phyloP scores from a whole-genome alignment of 2,113 vertebrate species.

The Suncus etruscus region DNA sequence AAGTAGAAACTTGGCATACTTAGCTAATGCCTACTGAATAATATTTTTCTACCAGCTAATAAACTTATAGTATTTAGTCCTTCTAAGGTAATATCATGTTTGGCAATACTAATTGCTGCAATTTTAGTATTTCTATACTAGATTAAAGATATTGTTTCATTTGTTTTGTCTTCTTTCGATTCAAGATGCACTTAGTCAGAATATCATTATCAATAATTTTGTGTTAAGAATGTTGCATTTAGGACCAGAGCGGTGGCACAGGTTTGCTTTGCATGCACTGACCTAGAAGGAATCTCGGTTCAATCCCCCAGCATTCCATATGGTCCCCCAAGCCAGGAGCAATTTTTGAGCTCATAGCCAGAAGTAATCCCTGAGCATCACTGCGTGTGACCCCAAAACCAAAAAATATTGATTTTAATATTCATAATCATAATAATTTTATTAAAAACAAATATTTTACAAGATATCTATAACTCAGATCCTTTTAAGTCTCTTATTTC shows the following conservation, averaged over 20 bases:
- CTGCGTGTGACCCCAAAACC: too few species aligned
- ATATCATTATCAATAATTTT: slow-evolving; percentile 40
- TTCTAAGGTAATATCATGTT: neutral
- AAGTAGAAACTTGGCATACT: neutral
- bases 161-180: slow-evolving; percentile 37
- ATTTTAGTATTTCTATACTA: neutral
- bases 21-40: neutral
- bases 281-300: too few species aligned
- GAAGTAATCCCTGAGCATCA: too few species aligned
- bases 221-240: neutral
- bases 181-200: slow-evolving; percentile 2
- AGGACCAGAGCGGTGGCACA: neutral
- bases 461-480: neutral
- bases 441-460: neutral
- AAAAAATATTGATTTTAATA: neutral
- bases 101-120: neutral
- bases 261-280: too few species aligned
- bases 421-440: neutral
- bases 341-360: too few species aligned
- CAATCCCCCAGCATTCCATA: too few species aligned
- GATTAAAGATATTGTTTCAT: slow-evolving; percentile 34
- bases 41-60: neutral
- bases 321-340: too few species aligned
- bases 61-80: neutral
- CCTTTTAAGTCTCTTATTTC: neutral